Base-by-base conservation (phyloP, 2,113 vertebrate genomes). In the Pleuronectes platessa region DNA sequence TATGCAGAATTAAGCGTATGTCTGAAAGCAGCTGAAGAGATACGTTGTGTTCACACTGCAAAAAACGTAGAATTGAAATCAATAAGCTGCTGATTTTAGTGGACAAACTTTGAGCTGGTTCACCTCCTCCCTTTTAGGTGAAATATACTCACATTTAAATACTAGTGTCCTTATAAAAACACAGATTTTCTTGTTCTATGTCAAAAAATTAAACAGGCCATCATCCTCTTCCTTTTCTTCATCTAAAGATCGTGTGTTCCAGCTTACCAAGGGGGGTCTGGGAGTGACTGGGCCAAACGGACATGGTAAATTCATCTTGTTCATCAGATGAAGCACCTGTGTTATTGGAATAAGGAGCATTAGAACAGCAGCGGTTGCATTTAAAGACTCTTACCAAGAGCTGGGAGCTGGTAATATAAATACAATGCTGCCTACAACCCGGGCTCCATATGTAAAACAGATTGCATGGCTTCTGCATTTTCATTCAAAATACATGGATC, bases 241-340 rank as follows among this genome's bases (percentile, higher is more conserved):
- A 51, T 17, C 2, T 42, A 13, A 42, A 51, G 2, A 51, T 51
- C 17, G 4, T 9, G 58, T 60, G 59, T 61, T 9, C n/a, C 14
- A 35, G 15, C 89, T 96, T 93, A 99, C 98, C 95, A 96, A 81
- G 2, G 96, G 98, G 76, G 97, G 97, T 35, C 94, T 94, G 61
- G 95, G 87, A 31, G 96, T 98, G 82, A 98, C 71, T 23, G 95
- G 96, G 77, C 98, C 97, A 89, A 99, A 99, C 18, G 97, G 98
- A 86, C 96, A 94, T 0, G 97, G 98, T 67, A 99, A 93, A 91
- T 99, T 99, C 98, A 99, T 98, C 93, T 98, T 99, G 94, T 99
- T 99, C 97, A 99, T 99, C 79, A 99, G 94, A 92, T 99, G 98
- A 81, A 99, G 96, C 40, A 99, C 98, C 98, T 99, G 92, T 76